Base-by-base conservation (phyloP, 2,113 vertebrate genomes). In the Motacilla alba region DNA sequence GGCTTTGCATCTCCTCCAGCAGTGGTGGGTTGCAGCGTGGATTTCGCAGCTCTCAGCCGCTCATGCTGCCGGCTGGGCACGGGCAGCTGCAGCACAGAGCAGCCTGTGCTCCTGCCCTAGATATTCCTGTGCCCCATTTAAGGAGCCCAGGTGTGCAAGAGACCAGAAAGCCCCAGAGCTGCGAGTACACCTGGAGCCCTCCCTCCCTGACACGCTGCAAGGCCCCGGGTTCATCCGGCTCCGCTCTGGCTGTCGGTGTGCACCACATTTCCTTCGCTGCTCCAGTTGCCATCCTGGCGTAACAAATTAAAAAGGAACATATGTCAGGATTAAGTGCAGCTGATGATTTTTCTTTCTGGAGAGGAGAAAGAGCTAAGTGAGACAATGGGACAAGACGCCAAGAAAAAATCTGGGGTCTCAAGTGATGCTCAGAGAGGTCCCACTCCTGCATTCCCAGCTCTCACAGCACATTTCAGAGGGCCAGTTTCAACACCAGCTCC, bases 291-390 rank as follows among this genome's bases (percentile, higher is more conserved):
- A 44, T 27, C 72, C 79, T 27, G 53, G 86, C 33, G 0, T 30
- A 74, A 70, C 92, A 89, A 75, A 94, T 89, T 68, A 74, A 93
- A 83, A 66, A 66, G 83, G 44, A 94, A 59, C 90, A 74, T 88
- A 87, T 58, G 85, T 53, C 59, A 81, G 75, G 55, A 77, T 87
- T 24, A 94, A 86, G 47, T 8, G 66, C 82, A 94, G 79, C 76
- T 86, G 86, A 92, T 35, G n/a, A 22, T 7, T n/a, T 24, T 47
- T 68, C 50, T 70, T 92, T 66, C 83, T 62, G 64, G 35, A 50
- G 55, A 80, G 76, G 60, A 94, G 52, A 31, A 74, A 39, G 66
- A 81, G 77, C 66, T 7, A 69, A 52, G 62, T 19, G 66, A 90
- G 49, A 15, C 53, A 10, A 64, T 1, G 6, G 56, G 55, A 81